Conservation (phyloP, 2,797 vertebrate species). For the Platalea minor region DNA sequence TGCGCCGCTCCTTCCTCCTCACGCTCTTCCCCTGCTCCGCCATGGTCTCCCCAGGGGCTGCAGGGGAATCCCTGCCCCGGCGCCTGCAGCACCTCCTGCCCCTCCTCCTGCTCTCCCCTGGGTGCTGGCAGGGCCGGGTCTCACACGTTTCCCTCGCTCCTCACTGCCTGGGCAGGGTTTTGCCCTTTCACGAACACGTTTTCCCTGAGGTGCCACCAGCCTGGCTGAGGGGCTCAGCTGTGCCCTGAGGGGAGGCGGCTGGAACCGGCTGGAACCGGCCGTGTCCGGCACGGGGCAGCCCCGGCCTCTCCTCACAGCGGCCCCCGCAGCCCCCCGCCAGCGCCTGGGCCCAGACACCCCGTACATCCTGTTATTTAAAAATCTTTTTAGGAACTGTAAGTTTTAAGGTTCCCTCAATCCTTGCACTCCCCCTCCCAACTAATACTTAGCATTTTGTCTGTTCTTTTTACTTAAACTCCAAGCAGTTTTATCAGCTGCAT, state of each 20-base stretch:
- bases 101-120: neutral
- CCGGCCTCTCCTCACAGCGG: neutral
- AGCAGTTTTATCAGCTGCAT: neutral
- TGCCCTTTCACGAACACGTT: neutral
- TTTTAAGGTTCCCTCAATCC: neutral
- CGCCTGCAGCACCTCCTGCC: neutral
- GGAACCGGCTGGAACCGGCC: too few relatives aligned
- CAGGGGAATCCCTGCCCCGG: neutral
- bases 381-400: neutral
- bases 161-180: neutral
- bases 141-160: neutral
- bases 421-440: neutral
- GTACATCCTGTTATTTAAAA: neutral
- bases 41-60: neutral
- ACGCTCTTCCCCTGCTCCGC: neutral
- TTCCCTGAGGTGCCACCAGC: neutral
- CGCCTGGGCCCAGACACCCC: fast-evolving
- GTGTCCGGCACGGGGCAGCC: neutral
- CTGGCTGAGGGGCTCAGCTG: neutral
- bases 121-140: neutral
- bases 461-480: neutral
- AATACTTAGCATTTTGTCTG: neutral
- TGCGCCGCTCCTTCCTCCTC: neutral
- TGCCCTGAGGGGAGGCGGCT: neutral
- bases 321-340: neutral